phyloP scores from a whole-genome alignment of 2,113 vertebrate genomes.

The Festucalex cinctus region DNA sequence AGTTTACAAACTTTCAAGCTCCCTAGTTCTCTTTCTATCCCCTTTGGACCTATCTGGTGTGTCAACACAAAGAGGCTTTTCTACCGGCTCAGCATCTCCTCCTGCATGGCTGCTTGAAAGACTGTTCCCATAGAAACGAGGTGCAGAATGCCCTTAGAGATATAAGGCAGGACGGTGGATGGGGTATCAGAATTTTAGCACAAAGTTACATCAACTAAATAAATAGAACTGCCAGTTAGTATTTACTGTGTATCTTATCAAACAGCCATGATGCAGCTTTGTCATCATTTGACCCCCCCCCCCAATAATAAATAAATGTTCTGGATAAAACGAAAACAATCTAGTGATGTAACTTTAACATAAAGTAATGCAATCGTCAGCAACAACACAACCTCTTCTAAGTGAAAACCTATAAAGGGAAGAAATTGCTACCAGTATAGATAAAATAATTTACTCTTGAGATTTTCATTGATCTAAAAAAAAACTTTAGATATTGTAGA shows the following conservation, averaged over 20 bases:
- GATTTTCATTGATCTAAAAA: no score
- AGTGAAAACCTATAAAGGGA: no score
- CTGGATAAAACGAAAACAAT: not conserved
- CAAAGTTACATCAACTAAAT: constrained; percentile 7
- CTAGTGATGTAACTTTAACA: not conserved
- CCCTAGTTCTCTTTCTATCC: constrained; percentile 3
- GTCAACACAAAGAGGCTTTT: constrained; percentile 55
- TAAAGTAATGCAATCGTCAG: not conserved
- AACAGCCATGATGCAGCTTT: not conserved
- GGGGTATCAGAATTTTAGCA: constrained; percentile 12
- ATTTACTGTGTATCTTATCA: not conserved
- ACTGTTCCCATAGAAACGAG: constrained; percentile 67
- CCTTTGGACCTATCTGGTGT: constrained; percentile 3
- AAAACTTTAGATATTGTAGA: no score
- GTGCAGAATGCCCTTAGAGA: constrained; percentile 30
- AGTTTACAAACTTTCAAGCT: not conserved
- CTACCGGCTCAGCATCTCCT: constrained; percentile 55
- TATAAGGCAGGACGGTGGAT: constrained; percentile 1
- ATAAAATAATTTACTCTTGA: no score
- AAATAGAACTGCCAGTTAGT: not conserved
- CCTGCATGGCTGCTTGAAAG: constrained; percentile 37
- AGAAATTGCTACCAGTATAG: no score
- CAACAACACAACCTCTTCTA: not conserved
- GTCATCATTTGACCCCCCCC: not conserved
- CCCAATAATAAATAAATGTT: not conserved